These are phyloP conservation scores for Sminthurinus signatus DNA, from an alignment of 1,140 invertebrate species.

Conservation along the genomic window DNA sequence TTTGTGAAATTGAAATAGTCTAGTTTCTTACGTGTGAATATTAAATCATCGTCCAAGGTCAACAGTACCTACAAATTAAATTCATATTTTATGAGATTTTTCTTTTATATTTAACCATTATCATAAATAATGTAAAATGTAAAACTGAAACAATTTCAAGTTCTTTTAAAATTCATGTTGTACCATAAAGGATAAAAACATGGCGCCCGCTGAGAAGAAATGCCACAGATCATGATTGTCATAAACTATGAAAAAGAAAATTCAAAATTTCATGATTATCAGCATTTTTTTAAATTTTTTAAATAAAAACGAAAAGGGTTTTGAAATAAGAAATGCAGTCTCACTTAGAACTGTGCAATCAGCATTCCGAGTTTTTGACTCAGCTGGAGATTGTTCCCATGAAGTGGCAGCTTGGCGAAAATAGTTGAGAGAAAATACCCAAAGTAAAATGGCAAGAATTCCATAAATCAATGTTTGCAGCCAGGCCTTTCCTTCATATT, in stretches of 20 bases:
- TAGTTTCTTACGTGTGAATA: constrained; percentile 21
- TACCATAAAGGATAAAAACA: constrained; percentile 36
- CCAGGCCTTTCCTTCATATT: constrained; percentile 24
- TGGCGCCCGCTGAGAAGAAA: constrained; percentile 25
- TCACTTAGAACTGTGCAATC: no score
- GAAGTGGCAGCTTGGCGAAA: constrained; percentile 26
- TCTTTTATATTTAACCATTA: background rate
- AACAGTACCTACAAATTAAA: constrained; percentile 29
- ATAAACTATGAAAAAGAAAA: constrained; percentile 28
- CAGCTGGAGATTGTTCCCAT: constrained; percentile 37
- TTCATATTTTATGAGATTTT: background rate
- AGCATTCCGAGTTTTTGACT: constrained; percentile 29
- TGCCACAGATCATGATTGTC: constrained; percentile 39
- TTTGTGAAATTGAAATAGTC: background rate
- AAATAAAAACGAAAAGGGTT: no score
- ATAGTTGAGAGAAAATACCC: constrained; percentile 25
- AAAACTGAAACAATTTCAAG: background rate
- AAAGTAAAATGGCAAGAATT: constrained; percentile 15
- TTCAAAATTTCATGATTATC: no score
- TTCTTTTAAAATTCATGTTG: background rate
- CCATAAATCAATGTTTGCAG: constrained; percentile 31
- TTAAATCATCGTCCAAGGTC: constrained; percentile 38
- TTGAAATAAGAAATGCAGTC: no score
- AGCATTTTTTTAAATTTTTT: no score
- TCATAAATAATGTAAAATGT: background rate